Evolutionary conservation across 2,888 invertebrate genomes (phyloP), one percentile per base, ranked within the genome.

Genomic region (Diachrysia chrysitis): DNA sequence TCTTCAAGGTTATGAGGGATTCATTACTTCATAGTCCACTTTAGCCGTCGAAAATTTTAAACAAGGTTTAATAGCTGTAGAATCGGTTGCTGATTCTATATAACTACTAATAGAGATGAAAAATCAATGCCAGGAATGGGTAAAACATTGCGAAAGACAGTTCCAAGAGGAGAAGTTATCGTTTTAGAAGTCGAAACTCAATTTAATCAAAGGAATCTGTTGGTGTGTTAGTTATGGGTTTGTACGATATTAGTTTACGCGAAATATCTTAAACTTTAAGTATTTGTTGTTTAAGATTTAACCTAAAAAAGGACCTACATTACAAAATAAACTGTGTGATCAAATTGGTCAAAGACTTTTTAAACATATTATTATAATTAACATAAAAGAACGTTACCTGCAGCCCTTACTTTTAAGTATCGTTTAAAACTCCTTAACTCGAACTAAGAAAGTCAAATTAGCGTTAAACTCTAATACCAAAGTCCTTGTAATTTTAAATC

Each of bases 401-500:
- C 19, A 51, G 21, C 3, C 4, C 12, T 14, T 12, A 51, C 12
- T 16, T 14, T 54, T 7, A 14, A 54, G 54, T 16, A 25, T 54
- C 54, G 16, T 54, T 51, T 16, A 16, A 54, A 54, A 54, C 54
- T 54, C 16, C 54, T 54, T 25, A 25, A 54, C 23, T 25, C 16
- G n/a, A 54, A 25, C 54, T 25, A 54, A 54, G 54, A 29, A 65
- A 21, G 48, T 51, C 48, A 21, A 69, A 59, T 69, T 58, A n/a
- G 54, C 37, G 21, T 54, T 58, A 58, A 60, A 56, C 32, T n/a
- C 17, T 29, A 53, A 58, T 59, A 46, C 35, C 61, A 68, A 82
- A 72, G 37, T 63, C 37, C 14, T 46, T 67, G 69, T 62, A 56
- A 76, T 71, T 71, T 76, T 71, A 37, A 76, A 76, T 58, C 46